These are phyloP conservation scores for Protula sp. DNA, from an alignment of 2,888 invertebrate species.

Conservation along the genomic window DNA sequence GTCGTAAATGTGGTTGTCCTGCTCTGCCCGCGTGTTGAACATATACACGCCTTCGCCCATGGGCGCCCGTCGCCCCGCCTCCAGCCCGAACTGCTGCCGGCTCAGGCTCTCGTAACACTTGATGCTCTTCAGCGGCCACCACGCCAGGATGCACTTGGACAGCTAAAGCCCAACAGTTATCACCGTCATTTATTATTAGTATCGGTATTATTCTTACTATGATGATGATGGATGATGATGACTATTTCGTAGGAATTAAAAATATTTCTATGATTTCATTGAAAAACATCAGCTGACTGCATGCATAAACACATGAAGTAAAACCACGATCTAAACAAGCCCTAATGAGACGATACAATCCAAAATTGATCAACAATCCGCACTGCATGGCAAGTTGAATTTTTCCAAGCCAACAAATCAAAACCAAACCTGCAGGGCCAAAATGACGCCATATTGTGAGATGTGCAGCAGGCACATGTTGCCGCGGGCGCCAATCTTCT, in stretches of 20 bases:
- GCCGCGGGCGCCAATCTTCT: conserved; percentile 43
- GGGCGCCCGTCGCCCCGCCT: conserved; percentile 45
- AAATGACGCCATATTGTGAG: conserved; percentile 45
- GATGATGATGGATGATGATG: too few species aligned
- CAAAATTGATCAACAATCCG: too few species aligned
- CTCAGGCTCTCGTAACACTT: conserved; percentile 45
- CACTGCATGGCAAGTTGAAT: too few species aligned
- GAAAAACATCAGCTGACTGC: too few species aligned
- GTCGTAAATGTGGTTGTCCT: conserved; percentile 42
- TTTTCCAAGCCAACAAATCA: too few species aligned
- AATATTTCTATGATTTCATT: too few species aligned
- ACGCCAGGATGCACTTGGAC: conserved; percentile 41
- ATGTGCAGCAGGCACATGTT: conserved; percentile 46
- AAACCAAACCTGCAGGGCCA: conserved; percentile 49
- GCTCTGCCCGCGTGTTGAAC: conserved; percentile 38
- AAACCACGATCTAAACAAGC: too few species aligned
- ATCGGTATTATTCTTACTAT: too few species aligned
- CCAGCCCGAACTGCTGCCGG: conserved; percentile 41
- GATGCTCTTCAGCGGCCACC: conserved; percentile 51
- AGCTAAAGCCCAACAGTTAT: conserved; percentile 27
- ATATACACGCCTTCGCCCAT: conserved; percentile 47
- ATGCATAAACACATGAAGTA: too few species aligned
- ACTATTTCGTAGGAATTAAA: too few species aligned
- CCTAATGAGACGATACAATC: too few species aligned
- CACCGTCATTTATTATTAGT: background rate